Evolutionary conservation across 2,797 vertebrate genomes (phyloP).

Genomic region (Meda fulgida): DNA sequence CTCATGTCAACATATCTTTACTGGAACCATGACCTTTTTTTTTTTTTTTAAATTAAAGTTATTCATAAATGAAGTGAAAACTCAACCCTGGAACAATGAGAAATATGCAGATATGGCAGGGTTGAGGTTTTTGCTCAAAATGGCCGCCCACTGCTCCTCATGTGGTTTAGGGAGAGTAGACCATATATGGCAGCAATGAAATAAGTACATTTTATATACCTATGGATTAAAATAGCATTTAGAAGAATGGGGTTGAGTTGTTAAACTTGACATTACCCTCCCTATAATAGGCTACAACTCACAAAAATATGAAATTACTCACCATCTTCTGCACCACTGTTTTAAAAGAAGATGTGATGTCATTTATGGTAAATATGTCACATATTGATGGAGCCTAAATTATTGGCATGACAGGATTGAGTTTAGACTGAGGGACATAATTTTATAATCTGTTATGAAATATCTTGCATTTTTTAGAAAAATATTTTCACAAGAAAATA

Average conservation of each 20-base stretch:
- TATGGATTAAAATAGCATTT: background rate
- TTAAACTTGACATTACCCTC: background rate
- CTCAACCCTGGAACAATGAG: background rate
- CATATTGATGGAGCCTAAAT: background rate
- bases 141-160: background rate
- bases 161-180: background rate
- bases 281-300: background rate
- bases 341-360: too few relatives aligned
- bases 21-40: background rate
- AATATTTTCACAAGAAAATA: background rate
- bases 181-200: background rate
- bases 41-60: too few relatives aligned
- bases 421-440: background rate
- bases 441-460: background rate
- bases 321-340: background rate
- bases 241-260: background rate
- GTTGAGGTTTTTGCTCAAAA: background rate
- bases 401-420: background rate
- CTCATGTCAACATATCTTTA: background rate
- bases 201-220: too few relatives aligned
- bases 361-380: background rate
- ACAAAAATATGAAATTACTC: background rate
- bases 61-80: background rate
- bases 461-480: background rate
- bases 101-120: background rate